Percentiles rank a stretch among this genome's conserved stretches.
Conservation (phyloP, 2,113 vertebrate species). For the Porphyrio hochstetteri region DNA sequence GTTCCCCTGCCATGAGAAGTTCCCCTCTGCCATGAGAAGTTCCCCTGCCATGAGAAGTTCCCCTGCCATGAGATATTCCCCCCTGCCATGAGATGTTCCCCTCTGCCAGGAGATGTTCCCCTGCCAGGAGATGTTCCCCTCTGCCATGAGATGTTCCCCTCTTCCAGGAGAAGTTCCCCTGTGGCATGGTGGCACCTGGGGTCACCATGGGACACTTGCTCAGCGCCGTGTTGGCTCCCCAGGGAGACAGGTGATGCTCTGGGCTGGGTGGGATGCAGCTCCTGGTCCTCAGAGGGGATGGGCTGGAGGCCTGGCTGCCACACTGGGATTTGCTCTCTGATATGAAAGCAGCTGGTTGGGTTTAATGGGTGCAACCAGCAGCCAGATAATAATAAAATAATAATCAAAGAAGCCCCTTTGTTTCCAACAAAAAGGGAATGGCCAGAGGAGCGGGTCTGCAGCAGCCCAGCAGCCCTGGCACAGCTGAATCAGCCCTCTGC, state of each 20-base stretch:
- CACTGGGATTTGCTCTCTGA: background rate
- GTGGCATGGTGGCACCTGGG: background rate
- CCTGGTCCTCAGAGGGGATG: fast-evolving
- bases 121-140: too few species aligned
- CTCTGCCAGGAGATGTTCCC: too few species aligned
- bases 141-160: too few species aligned
- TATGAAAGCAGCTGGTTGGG: background rate
- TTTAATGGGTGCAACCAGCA: background rate
- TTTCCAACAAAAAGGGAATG: background rate
- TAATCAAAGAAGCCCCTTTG: background rate
- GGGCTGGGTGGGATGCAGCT: fast-evolving
- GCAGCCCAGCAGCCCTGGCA: background rate
- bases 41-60: too few species aligned
- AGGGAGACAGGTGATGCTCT: fast-evolving
- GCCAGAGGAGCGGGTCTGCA: background rate
- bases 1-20: too few species aligned
- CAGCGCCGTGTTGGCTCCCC: background rate
- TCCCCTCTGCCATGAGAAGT: too few species aligned
- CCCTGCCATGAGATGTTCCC: too few species aligned
- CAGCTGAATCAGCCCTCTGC: slow-evolving; percentile 34
- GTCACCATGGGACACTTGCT: background rate
- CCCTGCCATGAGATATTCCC: too few species aligned
- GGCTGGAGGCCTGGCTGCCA: background rate
- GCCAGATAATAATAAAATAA: background rate
- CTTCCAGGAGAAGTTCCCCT: too few species aligned